Evolutionary conservation across 2,888 invertebrate species (phyloP).

Genomic region (Pyrochroa serraticornis): DNA sequence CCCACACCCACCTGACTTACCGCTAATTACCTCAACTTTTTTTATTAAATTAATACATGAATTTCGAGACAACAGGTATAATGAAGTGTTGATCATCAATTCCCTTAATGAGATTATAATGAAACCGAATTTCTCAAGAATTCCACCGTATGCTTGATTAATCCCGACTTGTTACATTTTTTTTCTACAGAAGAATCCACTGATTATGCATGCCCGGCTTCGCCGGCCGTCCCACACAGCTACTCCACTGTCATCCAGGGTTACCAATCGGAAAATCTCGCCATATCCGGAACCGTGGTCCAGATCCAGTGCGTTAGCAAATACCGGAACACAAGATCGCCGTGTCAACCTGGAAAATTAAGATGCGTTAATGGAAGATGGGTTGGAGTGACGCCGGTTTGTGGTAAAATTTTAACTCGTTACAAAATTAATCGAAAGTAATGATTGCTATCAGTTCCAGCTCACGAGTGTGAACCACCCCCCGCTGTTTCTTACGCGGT

Average conservation of each 20-base stretch:
- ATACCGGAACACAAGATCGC: conserved; percentile 49
- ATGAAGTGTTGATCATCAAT: conserved; percentile 28
- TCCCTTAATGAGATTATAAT: conserved; percentile 26
- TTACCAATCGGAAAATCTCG: conserved; percentile 21
- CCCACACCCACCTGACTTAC: not conserved
- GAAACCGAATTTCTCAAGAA: conserved; percentile 27
- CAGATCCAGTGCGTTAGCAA: conserved; percentile 51
- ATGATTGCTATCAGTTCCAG: conserved; percentile 45
- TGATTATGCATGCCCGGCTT: conserved; percentile 31
- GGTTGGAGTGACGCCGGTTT: conserved; percentile 53
- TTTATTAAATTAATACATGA: conserved; percentile 8
- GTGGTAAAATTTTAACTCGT: conserved; percentile 47
- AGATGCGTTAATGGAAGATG: conserved; percentile 54
- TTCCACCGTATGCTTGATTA: conserved; percentile 16
- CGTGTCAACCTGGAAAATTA: conserved; percentile 50
- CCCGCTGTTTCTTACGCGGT: conserved; percentile 50
- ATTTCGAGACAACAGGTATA: conserved; percentile 16
- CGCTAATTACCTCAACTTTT: conserved; percentile 12
- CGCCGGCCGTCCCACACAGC: conserved; percentile 32
- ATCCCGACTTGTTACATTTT: not conserved
- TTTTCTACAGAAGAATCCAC: conserved; percentile 28
- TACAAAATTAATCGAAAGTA: conserved; percentile 2
- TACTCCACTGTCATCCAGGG: conserved; percentile 34
- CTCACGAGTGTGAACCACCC: conserved; percentile 51
- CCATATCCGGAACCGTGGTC: conserved; percentile 48